Evolutionary conservation across 2,113 vertebrate species (phyloP), one percentile per base, ranked within the genome.

Genomic region (Nothocercus nigrocapillus): DNA sequence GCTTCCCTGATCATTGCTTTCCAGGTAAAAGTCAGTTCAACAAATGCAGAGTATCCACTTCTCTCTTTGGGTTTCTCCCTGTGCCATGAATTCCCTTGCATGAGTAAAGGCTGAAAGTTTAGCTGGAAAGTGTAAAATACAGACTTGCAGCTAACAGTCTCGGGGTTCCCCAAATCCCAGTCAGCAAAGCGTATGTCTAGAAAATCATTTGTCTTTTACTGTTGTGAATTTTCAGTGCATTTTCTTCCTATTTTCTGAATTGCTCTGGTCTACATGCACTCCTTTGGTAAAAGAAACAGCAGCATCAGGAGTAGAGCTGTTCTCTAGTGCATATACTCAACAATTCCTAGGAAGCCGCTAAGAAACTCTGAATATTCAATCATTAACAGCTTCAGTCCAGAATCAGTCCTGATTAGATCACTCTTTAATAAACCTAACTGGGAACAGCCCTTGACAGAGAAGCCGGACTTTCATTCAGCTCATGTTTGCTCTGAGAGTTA

Each of bases 281-380:
- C 8, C 27, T 83, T 93, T 68, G 44, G 34, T 54, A 13, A 77
- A 59, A 77, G 66, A 67, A 83, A 63, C 15, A 47, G 61, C 59
- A 80, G 54, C 30, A 90, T 10, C 17, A 45, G 74, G 51, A 87
- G 13, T 7, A 81, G 11, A 80, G 42, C 38, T 70, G 45, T 80
- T 15, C 86, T 72, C 69, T 56, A 68, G 66, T 47, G 56, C 18
- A 19, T 7, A 11, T 5, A 25, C 16, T 68, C 34, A 84, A 85
- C 85, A 51, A 45, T 22, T 34, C 42, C 34, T 32, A 82, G 51
- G 53, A 67, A 0, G 0, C 47, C 58, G 34, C 77, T 58, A 44
- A 79, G 83, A 94, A 92, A 82, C 34, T 22, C 53, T 53, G 56
- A 87, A 72, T 79, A 84, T 72, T 90, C 77, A 72, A 64, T 94